Evolutionary conservation across 2,113 vertebrate species (phyloP), one percentile per base, ranked within the genome.

Genomic region (Caracal caracal): DNA sequence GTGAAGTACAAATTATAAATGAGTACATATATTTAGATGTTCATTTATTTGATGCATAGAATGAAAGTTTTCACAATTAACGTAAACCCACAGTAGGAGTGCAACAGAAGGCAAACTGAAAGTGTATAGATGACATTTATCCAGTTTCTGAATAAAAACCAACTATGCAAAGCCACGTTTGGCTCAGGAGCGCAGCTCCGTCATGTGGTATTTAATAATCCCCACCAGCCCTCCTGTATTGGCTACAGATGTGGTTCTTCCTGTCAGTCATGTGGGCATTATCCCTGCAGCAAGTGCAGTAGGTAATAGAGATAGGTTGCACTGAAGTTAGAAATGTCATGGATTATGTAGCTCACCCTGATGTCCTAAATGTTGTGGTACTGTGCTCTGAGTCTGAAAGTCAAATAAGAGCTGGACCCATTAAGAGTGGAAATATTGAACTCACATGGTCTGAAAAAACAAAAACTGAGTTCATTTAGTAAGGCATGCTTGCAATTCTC

Each of bases 11-110:
- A 83, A 30, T 90, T 80, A 43, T 53, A 81, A 75, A 90, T 88
- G 56, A 49, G 73, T 61, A 37, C 3, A 22, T 63, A 80, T 51
- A 33, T 85, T 78, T 81, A 28, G 13, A 78, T 56, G 33, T 47
- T 82, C 33, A 71, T 81, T 81, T 92, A 88, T 93, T 66, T 73
- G 63, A 63, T 51, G 76, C 59, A 94, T 79, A 70, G 70, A 81
- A 65, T 88, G 65, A 56, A 84, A 90, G 87, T 78, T 73, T 83
- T 49, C 24, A 37, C 20, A 75, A 35, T 79, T 87, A 76, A 79
- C 63, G 47, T 88, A 73, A 96, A 61, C 19, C 17, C 43, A 28
- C 3, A 12, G n/a, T 68, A 4, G 65, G 84, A 49, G 15, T 84
- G 37, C 76, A 94, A 66, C 16, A 19, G 28, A 90, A 90, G 43